Conservation (phyloP, 2,888 invertebrate species). For the Ligdia adustata region DNA sequence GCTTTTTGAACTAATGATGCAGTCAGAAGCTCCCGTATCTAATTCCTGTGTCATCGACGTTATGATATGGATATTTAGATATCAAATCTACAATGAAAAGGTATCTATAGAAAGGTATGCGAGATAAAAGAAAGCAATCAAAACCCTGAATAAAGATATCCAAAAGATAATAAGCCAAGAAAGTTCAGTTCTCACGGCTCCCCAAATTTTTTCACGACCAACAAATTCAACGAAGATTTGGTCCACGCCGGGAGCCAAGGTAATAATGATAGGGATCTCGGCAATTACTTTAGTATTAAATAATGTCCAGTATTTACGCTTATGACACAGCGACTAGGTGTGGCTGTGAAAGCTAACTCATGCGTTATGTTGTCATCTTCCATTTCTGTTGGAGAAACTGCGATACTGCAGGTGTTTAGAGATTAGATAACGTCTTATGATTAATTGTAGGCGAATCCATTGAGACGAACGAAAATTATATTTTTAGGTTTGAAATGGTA, state of each 20-base stretch:
- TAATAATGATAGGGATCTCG: constrained; percentile 76
- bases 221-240: constrained; percentile 53
- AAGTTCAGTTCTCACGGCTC: constrained; percentile 46
- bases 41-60: too few relatives aligned
- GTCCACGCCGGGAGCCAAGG: constrained; percentile 64
- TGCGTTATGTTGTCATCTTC: constrained; percentile 56
- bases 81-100: too few relatives aligned
- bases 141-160: constrained; percentile 58
- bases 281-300: constrained; percentile 70
- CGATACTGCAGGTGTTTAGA: constrained; percentile 20
- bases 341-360: constrained; percentile 56
- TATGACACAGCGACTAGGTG: constrained; percentile 37
- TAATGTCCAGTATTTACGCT: constrained; percentile 44
- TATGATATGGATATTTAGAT: too few relatives aligned
- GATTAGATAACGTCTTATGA: constrained; percentile 20
- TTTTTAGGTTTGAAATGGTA: constrained; percentile 4
- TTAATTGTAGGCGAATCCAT: constrained; percentile 15
- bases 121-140: constrained; percentile 34
- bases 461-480: constrained; percentile 11
- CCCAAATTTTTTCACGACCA: constrained; percentile 51
- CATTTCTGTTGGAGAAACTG: constrained; percentile 27
- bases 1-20: constrained; percentile 7
- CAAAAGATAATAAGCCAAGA: constrained; percentile 53
- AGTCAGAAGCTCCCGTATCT: not conserved
- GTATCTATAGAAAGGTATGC: constrained; percentile 3